phyloP scores from a whole-genome alignment of 2,113 vertebrate genomes.

The Brachyhypopomus gauderio region DNA sequence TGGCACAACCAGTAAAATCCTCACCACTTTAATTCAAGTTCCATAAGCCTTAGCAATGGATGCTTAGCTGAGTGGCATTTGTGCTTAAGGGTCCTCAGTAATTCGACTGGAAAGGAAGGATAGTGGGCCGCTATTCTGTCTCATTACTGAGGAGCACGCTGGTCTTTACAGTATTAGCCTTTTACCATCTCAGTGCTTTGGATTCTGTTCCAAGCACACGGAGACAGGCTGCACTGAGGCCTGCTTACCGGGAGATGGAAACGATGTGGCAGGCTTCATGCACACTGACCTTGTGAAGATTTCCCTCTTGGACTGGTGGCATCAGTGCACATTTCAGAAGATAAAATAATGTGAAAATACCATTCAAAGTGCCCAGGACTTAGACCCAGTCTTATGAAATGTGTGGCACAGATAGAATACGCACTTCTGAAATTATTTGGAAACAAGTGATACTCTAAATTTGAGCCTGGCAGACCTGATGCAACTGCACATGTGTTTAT shows the following conservation, averaged over 20 bases:
- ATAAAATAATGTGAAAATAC: neutral
- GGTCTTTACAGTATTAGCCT: no score
- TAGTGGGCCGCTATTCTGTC: no score
- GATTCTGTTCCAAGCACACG: no score
- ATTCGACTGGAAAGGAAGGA: no score
- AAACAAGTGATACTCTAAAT: no score
- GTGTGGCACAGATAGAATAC: no score
- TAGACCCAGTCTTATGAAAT: no score
- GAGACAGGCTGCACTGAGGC: neutral
- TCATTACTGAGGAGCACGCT: no score
- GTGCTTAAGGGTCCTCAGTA: no score
- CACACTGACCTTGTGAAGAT: neutral
- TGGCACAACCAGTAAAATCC: conserved; percentile 10
- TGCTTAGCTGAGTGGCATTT: no score
- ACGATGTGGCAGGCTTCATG: neutral
- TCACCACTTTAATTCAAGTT: neutral
- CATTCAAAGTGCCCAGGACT: neutral
- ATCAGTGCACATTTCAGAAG: neutral
- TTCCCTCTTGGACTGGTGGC: neutral
- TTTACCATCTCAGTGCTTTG: no score
- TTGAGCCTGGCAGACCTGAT: neutral
- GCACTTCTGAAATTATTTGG: no score
- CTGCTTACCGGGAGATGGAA: neutral
- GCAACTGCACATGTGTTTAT: neutral
- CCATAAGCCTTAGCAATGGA: neutral